Percentiles rank a stretch among this genome's conserved stretches.
These are phyloP conservation scores for Dimorphilus gyrociliatus DNA, from an alignment of 2,888 invertebrate genomes.

Conservation along the genomic window DNA sequence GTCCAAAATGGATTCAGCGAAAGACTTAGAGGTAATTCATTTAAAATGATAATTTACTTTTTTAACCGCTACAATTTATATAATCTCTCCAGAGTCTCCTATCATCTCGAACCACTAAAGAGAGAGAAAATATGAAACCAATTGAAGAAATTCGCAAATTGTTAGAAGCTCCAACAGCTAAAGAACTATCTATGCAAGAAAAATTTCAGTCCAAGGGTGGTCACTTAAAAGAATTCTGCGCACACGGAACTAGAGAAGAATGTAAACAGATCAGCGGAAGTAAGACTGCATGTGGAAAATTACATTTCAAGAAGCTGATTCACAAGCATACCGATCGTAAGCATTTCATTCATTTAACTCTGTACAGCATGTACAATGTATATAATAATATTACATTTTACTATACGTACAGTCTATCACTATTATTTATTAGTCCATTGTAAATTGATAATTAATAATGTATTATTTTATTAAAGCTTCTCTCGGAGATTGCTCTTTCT, in stretches of 20 bases:
- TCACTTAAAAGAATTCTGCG: constrained; percentile 66
- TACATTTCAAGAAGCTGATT: constrained; percentile 92
- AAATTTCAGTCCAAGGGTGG: constrained; percentile 89
- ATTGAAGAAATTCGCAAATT: constrained; percentile 78
- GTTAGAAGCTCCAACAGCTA: constrained; percentile 83
- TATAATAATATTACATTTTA: too few species aligned
- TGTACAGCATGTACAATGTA: too few species aligned
- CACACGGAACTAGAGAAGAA: constrained; percentile 79
- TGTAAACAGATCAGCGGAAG: constrained; percentile 44
- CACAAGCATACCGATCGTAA: constrained; percentile 68
- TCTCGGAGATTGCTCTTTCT: constrained; percentile 86
- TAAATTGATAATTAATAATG: too few species aligned
- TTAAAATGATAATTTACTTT: too few species aligned
- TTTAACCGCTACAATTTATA: background rate
- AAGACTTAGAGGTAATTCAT: too few species aligned
- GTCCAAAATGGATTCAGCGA: too few species aligned
- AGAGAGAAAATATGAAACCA: constrained; percentile 82
- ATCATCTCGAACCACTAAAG: constrained; percentile 80
- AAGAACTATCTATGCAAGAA: constrained; percentile 78
- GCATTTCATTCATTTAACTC: constrained; percentile 5
- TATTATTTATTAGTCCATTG: too few species aligned
- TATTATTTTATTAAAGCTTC: constrained; percentile 44
- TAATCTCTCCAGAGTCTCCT: constrained; percentile 50
- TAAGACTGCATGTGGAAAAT: constrained; percentile 57
- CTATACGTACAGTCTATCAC: too few species aligned